Base-by-base conservation (phyloP, 2,113 vertebrate species). In the Pangasianodon gigas region DNA sequence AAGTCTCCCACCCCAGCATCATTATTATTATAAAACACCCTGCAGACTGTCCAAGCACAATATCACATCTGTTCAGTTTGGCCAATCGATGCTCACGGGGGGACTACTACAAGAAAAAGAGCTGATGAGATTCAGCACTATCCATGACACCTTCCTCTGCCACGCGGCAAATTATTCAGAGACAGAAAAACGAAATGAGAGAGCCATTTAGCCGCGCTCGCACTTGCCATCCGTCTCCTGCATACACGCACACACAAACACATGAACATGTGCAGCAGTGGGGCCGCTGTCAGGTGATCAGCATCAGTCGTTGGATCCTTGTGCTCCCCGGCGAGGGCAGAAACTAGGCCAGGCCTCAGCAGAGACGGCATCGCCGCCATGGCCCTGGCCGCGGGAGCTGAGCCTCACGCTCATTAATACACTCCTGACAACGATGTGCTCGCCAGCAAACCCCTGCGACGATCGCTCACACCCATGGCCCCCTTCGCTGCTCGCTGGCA, bases 271-370 rank as follows among this genome's bases (percentile, higher is more conserved):
- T 13, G 32, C 87, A 88, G 94, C 95, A 91, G 90, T 93, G 94
- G 95, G 94, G 95, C 94, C 91, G 93, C 95, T 96, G 95, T 96
- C 96, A 96, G 96, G 96, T 96, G 96, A 96, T 95, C 94, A 94
- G 96, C 95, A 94, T 95, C 94, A 96, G 95, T 95, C 94, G 94
- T 96, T 95, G 96, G 95, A 96, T 96, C 94, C 95, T 87, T 93
- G 91, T 11, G 94, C 91, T 96, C 95, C 96, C 96, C 92, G 93
- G 96, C 94, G 96, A 95, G 94, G 93, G 92, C 92, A 94, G 93
- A 96, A 96, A 95, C 94, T 96, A 96, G 96, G 96, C 96, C 96
- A 96, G 95, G 95, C 94, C 96, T 96, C 96, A 90, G 84, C 95
- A 96, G 96, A 96, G 95, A 52, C 32, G 88, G 51, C 86, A 91